Conservation (phyloP, 2,888 invertebrate species). For the Altica lythri region DNA sequence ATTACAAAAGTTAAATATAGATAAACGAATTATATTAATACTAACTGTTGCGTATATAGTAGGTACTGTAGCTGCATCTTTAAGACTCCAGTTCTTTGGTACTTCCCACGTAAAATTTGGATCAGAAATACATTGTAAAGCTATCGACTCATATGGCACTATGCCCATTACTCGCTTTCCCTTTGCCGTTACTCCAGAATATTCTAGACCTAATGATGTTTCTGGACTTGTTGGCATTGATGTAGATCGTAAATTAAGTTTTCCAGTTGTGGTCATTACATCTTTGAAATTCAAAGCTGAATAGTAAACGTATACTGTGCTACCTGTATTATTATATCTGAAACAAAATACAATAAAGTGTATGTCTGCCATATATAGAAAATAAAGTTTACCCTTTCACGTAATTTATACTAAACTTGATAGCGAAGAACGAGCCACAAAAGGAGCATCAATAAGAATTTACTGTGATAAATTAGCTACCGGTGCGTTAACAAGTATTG, state of each 20-base stretch:
- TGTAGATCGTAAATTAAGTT: conserved; percentile 87
- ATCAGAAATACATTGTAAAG: conserved; percentile 58
- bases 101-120: conserved; percentile 56
- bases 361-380: no score
- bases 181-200: conserved; percentile 59
- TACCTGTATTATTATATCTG: conserved; percentile 21
- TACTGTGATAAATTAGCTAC: no score
- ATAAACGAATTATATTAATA: background rate
- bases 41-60: conserved; percentile 65
- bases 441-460: no score
- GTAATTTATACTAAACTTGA: no score
- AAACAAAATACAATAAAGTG: no score
- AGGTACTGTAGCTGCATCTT: conserved; percentile 70
- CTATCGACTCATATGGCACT: conserved; percentile 51
- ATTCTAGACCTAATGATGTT: conserved; percentile 88
- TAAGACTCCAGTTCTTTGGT: conserved; percentile 65
- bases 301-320: conserved; percentile 66
- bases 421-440: no score
- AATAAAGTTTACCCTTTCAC: no score
- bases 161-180: conserved; percentile 59
- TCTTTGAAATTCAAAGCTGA: conserved; percentile 95
- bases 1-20: no score
- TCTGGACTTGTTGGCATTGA: conserved; percentile 76
- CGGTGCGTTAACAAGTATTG: no score
- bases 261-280: conserved; percentile 93